Percentiles rank a stretch among this genome's conserved stretches.
phyloP scores from a whole-genome alignment of 1,140 invertebrate genomes.

The Diachasma alloeum region DNA sequence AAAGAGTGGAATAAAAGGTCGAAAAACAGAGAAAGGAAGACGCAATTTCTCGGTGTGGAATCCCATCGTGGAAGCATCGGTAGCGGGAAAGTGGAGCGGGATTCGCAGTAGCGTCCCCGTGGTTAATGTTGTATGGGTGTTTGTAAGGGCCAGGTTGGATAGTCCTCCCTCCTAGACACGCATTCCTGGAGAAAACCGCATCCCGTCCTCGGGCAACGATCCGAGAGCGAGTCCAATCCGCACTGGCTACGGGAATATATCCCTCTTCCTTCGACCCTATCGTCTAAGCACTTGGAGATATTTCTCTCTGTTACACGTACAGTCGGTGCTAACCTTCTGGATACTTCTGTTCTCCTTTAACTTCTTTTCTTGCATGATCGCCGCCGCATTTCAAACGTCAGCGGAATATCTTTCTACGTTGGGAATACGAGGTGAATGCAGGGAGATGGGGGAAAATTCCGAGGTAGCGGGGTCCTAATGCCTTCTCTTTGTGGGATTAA shows the following conservation, averaged over 20 bases:
- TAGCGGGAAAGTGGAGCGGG: slow-evolving; percentile 28
- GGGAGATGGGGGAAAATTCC: neutral
- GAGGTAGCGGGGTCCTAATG: too few relatives aligned
- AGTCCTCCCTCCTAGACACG: slow-evolving; percentile 27
- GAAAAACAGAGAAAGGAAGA: neutral
- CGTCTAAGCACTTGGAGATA: slow-evolving; percentile 31
- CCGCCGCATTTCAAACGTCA: slow-evolving; percentile 2
- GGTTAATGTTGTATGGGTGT: neutral
- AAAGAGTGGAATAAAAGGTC: neutral
- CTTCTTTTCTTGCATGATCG: neutral
- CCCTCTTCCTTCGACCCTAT: neutral
- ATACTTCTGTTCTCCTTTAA: neutral
- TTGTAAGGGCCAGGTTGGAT: slow-evolving; percentile 27
- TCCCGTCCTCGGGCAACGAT: slow-evolving; percentile 33
- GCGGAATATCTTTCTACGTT: slow-evolving; percentile 4
- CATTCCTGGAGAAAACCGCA: slow-evolving; percentile 38
- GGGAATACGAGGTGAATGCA: neutral
- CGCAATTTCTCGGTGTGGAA: slow-evolving; percentile 8
- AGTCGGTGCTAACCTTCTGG: neutral
- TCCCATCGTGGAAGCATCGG: neutral
- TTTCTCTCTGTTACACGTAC: neutral
- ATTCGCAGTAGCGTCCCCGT: slow-evolving; percentile 12
- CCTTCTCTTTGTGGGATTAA: too few relatives aligned
- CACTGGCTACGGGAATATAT: neutral
- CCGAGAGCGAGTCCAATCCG: slow-evolving; percentile 18